These are phyloP conservation scores for Spicauda simplicius DNA, from an alignment of 2,888 invertebrate species.

Conservation along the genomic window DNA sequence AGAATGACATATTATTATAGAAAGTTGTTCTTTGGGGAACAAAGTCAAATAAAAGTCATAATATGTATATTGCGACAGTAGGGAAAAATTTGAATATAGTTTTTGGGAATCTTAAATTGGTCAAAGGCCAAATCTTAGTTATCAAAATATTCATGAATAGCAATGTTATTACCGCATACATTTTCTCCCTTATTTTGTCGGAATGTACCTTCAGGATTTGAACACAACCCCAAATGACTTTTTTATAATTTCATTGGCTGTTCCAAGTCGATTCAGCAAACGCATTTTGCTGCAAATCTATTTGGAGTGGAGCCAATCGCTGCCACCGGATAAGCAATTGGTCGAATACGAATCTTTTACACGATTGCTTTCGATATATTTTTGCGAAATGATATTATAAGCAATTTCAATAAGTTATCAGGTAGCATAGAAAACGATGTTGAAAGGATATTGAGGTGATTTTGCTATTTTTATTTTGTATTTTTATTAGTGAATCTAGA, in stretches of 20 bases:
- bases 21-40: no score
- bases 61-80: background rate
- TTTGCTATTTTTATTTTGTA: no score
- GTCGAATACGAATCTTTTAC: constrained; percentile 37
- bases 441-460: background rate
- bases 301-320: constrained; percentile 35
- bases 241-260: constrained; percentile 34
- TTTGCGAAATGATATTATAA: constrained; percentile 29
- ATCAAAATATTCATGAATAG: constrained; percentile 11
- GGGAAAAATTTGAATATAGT: background rate
- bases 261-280: constrained; percentile 33
- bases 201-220: background rate
- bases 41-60: background rate
- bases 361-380: constrained; percentile 34
- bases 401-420: constrained; percentile 1
- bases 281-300: constrained; percentile 35
- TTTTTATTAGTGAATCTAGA: no score
- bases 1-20: background rate
- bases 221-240: constrained; percentile 27
- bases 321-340: constrained; percentile 37
- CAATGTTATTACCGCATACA: background rate
- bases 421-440: background rate
- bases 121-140: constrained; percentile 1
- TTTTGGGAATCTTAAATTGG: background rate
- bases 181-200: constrained; percentile 7